phyloP scores from a whole-genome alignment of 2,888 invertebrate genomes.

The Crossocerus cetratus region DNA sequence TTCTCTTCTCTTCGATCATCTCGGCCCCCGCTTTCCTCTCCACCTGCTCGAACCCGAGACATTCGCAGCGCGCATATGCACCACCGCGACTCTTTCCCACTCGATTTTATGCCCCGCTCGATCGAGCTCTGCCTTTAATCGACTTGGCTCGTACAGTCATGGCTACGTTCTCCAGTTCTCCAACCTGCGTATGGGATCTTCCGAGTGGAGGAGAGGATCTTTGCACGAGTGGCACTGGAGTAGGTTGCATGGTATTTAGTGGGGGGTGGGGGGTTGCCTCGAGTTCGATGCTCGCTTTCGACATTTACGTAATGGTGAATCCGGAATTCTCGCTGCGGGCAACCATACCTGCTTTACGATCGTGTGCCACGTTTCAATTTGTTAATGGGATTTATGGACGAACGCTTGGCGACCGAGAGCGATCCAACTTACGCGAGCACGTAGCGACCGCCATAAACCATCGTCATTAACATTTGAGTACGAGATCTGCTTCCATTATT shows the following conservation, averaged over 20 bases:
- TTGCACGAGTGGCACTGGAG: too few relatives aligned
- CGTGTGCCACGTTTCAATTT: not conserved
- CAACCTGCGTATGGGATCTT: too few relatives aligned
- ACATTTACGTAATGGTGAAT: not conserved
- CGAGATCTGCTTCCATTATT: conserved; percentile 2
- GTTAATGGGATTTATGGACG: not conserved
- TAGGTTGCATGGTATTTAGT: too few relatives aligned
- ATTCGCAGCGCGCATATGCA: too few relatives aligned
- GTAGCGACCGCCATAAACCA: not conserved
- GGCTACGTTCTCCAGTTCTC: too few relatives aligned
- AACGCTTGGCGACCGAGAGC: not conserved
- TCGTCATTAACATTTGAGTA: conserved; percentile 3
- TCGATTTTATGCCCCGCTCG: too few relatives aligned
- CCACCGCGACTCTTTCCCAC: too few relatives aligned
- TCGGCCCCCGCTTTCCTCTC: conserved; percentile 8
- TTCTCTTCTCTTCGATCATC: too few relatives aligned
- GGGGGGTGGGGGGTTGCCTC: too few relatives aligned
- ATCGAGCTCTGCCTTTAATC: too few relatives aligned
- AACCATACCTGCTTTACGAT: conserved; percentile 3
- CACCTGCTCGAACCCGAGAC: not conserved
- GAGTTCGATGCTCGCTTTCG: not conserved
- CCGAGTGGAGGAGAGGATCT: too few relatives aligned
- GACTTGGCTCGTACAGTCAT: too few relatives aligned
- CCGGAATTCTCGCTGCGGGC: not conserved
- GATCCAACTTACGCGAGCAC: not conserved